Percentiles rank a stretch among this genome's conserved stretches.
Conservation (phyloP, 2,888 invertebrate species). For the Anoncus sp. region DNA sequence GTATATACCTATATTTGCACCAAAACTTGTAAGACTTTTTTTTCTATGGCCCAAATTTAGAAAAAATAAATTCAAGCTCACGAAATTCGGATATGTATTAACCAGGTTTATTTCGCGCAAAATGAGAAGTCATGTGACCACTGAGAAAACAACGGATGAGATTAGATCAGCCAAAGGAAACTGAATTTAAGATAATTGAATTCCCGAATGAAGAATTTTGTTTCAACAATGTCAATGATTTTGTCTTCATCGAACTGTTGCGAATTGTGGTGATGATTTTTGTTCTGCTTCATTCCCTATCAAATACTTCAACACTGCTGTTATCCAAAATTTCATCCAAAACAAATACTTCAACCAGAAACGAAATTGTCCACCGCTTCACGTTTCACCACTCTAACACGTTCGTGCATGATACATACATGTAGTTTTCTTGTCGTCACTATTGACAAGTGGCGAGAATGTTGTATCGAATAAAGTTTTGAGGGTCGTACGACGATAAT, state of each 20-base stretch:
- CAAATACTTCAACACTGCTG: conserved; percentile 10
- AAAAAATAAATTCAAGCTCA: background rate
- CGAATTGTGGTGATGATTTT: background rate
- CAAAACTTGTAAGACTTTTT: background rate
- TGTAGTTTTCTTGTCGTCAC: conserved; percentile 14
- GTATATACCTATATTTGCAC: background rate
- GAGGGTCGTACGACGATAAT: conserved; percentile 49
- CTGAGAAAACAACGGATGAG: too few species aligned
- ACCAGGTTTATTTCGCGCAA: too few species aligned
- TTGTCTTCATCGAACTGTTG: too few species aligned
- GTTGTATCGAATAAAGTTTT: conserved; percentile 25
- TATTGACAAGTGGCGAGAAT: conserved; percentile 28
- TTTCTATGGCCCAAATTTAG: background rate
- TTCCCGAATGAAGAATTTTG: too few species aligned
- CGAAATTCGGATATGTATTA: background rate
- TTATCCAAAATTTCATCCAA: conserved; percentile 45
- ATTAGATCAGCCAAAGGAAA: too few species aligned
- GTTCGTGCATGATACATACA: conserved; percentile 15
- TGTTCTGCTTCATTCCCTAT: conserved; percentile 9
- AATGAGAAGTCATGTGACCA: too few species aligned
- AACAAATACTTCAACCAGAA: conserved; percentile 39
- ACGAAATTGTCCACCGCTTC: conserved; percentile 45
- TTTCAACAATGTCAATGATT: too few species aligned
- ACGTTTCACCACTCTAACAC: conserved; percentile 44
- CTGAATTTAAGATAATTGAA: too few species aligned